phyloP scores from a whole-genome alignment of 2,113 vertebrate species.

The Melozone crissalis region DNA sequence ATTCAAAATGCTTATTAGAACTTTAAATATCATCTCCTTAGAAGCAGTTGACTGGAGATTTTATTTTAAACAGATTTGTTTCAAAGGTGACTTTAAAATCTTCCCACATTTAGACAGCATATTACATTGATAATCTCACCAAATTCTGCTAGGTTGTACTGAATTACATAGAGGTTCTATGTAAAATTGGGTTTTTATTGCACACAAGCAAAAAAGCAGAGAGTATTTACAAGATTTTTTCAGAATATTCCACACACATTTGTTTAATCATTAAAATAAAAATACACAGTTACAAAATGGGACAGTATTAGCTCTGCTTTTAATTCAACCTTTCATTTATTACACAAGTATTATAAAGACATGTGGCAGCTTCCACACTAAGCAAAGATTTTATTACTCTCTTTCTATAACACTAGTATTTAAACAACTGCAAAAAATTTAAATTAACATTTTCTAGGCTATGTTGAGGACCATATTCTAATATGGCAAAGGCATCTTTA shows the following conservation, averaged over 20 bases:
- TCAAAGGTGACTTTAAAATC: background rate
- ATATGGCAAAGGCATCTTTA: background rate
- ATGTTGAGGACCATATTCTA: background rate
- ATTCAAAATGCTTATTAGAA: background rate
- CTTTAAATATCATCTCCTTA: background rate
- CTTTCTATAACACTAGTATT: background rate
- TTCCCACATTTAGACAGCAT: background rate
- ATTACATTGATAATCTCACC: background rate
- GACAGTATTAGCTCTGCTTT: background rate
- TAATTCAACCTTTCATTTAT: background rate
- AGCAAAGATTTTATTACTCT: background rate
- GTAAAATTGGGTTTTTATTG: background rate
- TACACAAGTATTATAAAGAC: background rate
- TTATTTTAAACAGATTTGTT: background rate
- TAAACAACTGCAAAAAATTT: background rate
- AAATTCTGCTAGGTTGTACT: background rate
- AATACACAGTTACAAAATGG: background rate
- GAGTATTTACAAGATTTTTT: background rate
- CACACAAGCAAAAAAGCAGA: background rate
- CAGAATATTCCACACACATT: background rate
- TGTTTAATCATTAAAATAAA: background rate
- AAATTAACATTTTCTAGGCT: background rate
- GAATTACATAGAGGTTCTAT: background rate
- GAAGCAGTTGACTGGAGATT: rapidly evolving
- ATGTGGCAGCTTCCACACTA: background rate